Evolutionary conservation across 1,140 invertebrate species (phyloP), one percentile per base, ranked within the genome.

Genomic region (Acromyrmex echinatior): DNA sequence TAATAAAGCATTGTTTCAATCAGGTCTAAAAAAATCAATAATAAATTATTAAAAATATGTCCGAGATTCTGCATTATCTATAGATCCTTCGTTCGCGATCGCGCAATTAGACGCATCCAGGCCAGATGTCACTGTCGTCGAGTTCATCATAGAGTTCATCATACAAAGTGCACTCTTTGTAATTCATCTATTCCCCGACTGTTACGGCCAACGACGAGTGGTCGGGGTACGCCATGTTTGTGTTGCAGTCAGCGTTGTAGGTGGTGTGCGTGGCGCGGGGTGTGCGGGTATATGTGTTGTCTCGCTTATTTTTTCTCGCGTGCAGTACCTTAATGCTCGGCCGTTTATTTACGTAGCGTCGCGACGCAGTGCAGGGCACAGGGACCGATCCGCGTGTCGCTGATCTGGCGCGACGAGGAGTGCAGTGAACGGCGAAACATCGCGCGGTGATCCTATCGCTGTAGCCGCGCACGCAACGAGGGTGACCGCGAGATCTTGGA

Each of bases 261-360:
- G 21, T 91, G 81, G 81, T 84, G 35, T 78, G 73, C 88, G 80
- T 86, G 53, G 73, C 68, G 45, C 58, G 65, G 71, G 60, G 60
- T 62, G 58, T 73, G 58, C 63, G 80, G 62, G 63, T 77, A 31
- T 86, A 80, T 39, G 78, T 88, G 89, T 90, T 74, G 60, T 86
- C 12, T 70, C 62, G 39, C 78, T 90, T 85, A 88, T 91, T 91
- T 86, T 85, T 10, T 86, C 84, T 25, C 66, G 39, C 39, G 79
- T 85, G 25, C 86, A 58, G 78, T 51, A 16, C 4, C 12, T 74
- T 74, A 88, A 86, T 74, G 71, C 79, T 91, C 71, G 63, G 18
- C 84, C 84, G 90, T 92, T 91, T 92, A 92, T 86, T 88, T 90
- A 91, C 60, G 62, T 76, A 87, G 53, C 78, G 82, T 18, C 66